Evolutionary conservation across 2,888 invertebrate genomes (phyloP), one percentile per base, ranked within the genome.

Genomic region (Spicauda simplicius): DNA sequence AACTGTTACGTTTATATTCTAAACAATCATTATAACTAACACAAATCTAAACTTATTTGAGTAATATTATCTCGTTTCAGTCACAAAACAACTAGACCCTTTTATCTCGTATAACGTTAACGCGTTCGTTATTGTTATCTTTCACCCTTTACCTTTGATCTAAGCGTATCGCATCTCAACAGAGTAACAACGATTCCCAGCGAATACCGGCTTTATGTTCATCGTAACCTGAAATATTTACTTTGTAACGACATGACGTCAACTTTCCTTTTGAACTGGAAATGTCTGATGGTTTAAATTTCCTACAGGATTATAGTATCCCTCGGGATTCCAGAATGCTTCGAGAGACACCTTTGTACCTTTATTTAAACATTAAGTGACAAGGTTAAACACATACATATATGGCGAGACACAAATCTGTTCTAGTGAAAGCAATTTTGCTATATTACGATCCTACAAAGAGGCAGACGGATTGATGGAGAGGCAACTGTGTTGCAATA

Each of bases 141-240:
- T 14, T 16, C n/a, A 41, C 54, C 55, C 55, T 60, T 66, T 65
- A 55, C 55, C 55, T 60, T 66, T 65, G 60, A 66, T 66, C 65
- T 30, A 18, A 52, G 10, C 52, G 33, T 60, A 60, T 60, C 55
- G 33, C 33, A 53, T 59, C 54, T 37, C 16, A 50, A 65, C 59
- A 45, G 30, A 55, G 54, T 48, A 55, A 66, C 65, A 66, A 59
- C 53, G 18, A n/a, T 59, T 65, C 45, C 20, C 11, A 48, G 12
- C 50, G 54, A 59, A 65, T 58, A 59, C 59, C 41, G 54, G 65
- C 65, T 59, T 59, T 65, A 59, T 41, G 33, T 58, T 18, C 33
- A 61, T 53, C 37, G n/a, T 18, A 20, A n/a, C 11, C 52, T 57
- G n/a, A 64, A 58, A 64, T 64, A 58, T 58, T 64, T 53, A 64